Conservation (phyloP, 2,888 invertebrate genomes). For the Orthosia cruda region DNA sequence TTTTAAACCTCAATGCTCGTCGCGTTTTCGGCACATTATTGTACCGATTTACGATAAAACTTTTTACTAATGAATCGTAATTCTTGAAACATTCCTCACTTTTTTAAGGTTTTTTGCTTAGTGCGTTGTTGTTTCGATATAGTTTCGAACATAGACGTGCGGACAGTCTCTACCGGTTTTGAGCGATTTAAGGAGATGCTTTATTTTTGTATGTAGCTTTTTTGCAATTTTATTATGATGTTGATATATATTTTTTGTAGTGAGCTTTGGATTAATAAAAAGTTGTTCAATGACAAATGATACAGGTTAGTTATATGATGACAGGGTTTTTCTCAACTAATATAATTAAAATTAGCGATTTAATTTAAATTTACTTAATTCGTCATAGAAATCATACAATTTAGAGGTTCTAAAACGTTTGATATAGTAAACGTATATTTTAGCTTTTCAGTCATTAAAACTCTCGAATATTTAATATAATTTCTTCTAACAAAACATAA, state of each 20-base stretch:
- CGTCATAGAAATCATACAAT: neutral
- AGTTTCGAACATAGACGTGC: slow-evolving; percentile 21
- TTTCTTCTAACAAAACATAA: slow-evolving; percentile 27
- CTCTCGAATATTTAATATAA: neutral
- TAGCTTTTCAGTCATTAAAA: neutral
- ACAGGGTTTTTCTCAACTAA: no score
- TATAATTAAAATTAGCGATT: neutral
- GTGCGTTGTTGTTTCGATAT: slow-evolving; percentile 27
- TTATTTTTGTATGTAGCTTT: neutral
- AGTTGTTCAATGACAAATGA: neutral
- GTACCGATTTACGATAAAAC: slow-evolving; percentile 85
- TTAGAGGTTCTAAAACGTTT: neutral
- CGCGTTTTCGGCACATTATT: slow-evolving; percentile 85
- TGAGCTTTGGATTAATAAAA: neutral
- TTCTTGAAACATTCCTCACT: slow-evolving; percentile 65
- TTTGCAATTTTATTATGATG: neutral
- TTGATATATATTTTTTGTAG: neutral
- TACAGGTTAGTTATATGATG: no score
- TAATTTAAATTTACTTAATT: no score
- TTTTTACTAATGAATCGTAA: slow-evolving; percentile 87
- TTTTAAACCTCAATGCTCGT: slow-evolving; percentile 82
- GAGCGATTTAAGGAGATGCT: neutral
- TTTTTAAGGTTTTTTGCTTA: slow-evolving; percentile 48
- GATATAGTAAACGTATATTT: neutral
- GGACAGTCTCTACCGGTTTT: neutral